These are phyloP conservation scores for Halictus rubicundus DNA, from an alignment of 1,140 invertebrate genomes.

Conservation along the genomic window DNA sequence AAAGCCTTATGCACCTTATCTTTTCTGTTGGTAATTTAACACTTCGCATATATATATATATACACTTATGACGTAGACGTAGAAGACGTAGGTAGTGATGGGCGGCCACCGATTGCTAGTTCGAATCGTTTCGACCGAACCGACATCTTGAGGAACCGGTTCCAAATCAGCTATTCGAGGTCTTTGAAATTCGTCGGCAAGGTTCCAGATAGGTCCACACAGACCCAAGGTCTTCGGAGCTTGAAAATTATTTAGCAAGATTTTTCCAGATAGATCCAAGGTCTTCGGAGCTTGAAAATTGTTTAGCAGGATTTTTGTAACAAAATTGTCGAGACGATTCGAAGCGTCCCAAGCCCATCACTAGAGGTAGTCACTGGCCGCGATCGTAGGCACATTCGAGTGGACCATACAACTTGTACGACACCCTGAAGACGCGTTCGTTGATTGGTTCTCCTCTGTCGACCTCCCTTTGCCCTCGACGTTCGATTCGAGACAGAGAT, in stretches of 20 bases:
- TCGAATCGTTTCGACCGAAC: not conserved
- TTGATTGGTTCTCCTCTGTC: constrained; percentile 15
- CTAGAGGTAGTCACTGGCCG: constrained; percentile 51
- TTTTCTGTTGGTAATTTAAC: constrained; percentile 81
- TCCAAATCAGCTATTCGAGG: too few species aligned
- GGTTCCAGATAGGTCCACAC: too few species aligned
- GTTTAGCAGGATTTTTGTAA: too few species aligned
- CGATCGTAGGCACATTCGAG: constrained; percentile 69
- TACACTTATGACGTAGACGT: constrained; percentile 69
- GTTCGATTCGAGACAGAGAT: not conserved
- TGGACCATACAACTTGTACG: constrained; percentile 3
- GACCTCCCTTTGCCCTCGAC: not conserved
- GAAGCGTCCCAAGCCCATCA: constrained; percentile 37
- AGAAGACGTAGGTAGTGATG: constrained; percentile 56
- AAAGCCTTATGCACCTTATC: constrained; percentile 80
- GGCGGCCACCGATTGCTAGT: not conserved
- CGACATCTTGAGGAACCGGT: not conserved
- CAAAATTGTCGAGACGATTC: constrained; percentile 14
- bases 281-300: too few species aligned
- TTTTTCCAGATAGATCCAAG: too few species aligned
- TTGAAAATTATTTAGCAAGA: too few species aligned
- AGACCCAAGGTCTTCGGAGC: too few species aligned
- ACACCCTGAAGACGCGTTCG: not conserved
- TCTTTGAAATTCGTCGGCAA: too few species aligned
- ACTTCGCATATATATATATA: constrained; percentile 75